Conservation (phyloP, 2,113 vertebrate species). For the Alethe castanea region DNA sequence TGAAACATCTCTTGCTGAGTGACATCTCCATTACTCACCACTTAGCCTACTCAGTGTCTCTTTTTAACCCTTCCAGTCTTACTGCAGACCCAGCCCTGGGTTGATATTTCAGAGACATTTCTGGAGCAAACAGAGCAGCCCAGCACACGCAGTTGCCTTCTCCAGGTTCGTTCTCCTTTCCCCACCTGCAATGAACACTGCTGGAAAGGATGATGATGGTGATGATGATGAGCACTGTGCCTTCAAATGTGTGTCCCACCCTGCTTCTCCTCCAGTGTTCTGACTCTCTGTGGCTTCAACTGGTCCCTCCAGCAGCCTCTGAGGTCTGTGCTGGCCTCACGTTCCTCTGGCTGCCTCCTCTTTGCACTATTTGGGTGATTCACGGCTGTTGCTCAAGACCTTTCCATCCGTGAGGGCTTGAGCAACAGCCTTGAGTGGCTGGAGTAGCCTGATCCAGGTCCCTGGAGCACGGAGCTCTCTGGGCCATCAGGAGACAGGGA, state of each 20-base stretch:
- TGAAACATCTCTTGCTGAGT: background rate
- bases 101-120: background rate
- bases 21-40: slow-evolving; percentile 25
- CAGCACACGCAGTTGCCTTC: rapidly evolving
- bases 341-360: background rate
- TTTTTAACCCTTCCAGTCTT: background rate
- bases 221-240: background rate
- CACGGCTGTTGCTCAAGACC: background rate
- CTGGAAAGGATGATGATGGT: background rate
- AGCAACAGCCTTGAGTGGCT: background rate
- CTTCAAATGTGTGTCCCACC: rapidly evolving
- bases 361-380: background rate
- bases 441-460: background rate
- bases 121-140: background rate
- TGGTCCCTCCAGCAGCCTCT: background rate
- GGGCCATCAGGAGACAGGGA: background rate
- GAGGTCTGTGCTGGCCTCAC: background rate
- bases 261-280: rapidly evolving
- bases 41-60: slow-evolving; percentile 22
- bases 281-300: rapidly evolving
- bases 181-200: background rate
- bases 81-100: background rate
- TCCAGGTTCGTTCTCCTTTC: background rate
- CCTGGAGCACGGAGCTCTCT: background rate
- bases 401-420: background rate